Evolutionary conservation across 2,888 invertebrate species (phyloP), one percentile per base, ranked within the genome.

Genomic region (Mycogona germanica): DNA sequence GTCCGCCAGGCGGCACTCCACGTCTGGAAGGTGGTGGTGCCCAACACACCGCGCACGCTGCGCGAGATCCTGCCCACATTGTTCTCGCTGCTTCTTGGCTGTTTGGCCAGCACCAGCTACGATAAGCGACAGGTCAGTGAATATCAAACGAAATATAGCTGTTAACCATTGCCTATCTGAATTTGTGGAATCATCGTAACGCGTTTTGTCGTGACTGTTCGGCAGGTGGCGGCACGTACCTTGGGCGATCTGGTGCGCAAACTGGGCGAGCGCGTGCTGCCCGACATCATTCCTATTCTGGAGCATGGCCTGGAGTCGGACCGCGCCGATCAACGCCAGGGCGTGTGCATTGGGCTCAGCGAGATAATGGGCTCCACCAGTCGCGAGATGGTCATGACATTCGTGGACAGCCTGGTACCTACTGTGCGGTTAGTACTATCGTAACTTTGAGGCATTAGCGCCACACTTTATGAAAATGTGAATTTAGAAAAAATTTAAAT

Each of bases 1-100:
- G 97, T 97, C 25, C 79, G 97, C 0, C 97, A 97, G 74, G 89
- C 96, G 0, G 95, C 98, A 7, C 77, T 96, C 54, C 98, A 98
- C 70, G 97, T 98, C 0, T 98, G 98, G 98, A 98, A 98, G 76
- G 89, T 97, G 61, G 93, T 98, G 1, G 97, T 98, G 1, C 88
- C 95, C 1, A 97, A 98, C 69, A 98, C 97, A 0, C 97, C 97
- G 0, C 80, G 92, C 68, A 97, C 97, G 0, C 74, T 98, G 42
- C 78, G 92, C 57, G 97, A 97, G 77, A 96, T 98, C 64, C 75
- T 98, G 60, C 91, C 93, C 5, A 92, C 93, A 0, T 73, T 98
- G 44, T 98, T 98, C 72, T 80, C 86, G 14, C 75, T 97, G 49
- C 73, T 98, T 57, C 75, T 98, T 52, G 89, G 93, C 48, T 95